phyloP scores from a whole-genome alignment of 2,113 vertebrate species.

The Bos indicus region DNA sequence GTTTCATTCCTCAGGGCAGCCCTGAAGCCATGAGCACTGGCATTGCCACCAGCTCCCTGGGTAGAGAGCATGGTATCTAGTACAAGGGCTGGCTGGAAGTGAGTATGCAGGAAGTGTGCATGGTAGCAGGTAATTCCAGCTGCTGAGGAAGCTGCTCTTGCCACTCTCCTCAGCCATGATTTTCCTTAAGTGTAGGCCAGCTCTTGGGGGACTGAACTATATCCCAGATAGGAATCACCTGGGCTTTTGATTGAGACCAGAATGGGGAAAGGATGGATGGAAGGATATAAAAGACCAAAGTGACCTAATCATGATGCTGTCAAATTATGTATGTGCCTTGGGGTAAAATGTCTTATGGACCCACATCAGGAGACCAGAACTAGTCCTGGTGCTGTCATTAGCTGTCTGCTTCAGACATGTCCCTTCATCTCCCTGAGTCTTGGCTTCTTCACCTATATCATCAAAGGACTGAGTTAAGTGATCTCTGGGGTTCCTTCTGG shows the following conservation, averaged over 20 bases:
- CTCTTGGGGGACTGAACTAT: neutral
- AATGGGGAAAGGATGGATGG: no score
- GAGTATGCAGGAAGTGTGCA: neutral
- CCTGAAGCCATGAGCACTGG: neutral
- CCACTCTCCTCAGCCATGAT: neutral
- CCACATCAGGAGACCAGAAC: neutral
- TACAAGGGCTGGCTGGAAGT: neutral
- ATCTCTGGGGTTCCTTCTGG: neutral
- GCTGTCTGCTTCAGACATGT: neutral
- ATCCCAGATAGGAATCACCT: neutral
- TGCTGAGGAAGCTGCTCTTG: neutral
- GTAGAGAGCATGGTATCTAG: neutral
- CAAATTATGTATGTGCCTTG: no score
- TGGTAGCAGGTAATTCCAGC: neutral
- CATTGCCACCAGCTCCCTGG: neutral
- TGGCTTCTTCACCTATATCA: neutral
- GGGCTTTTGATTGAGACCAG: no score
- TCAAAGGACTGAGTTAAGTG: neutral
- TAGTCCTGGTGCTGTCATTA: neutral
- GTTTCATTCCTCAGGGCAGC: neutral
- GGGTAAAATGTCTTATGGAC: no score
- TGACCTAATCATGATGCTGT: no score
- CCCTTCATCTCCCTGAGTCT: neutral
- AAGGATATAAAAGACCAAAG: no score
- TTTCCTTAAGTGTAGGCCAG: neutral